Evolutionary conservation across 2,888 invertebrate genomes (phyloP).

Genomic region (Lycia hirtaria): DNA sequence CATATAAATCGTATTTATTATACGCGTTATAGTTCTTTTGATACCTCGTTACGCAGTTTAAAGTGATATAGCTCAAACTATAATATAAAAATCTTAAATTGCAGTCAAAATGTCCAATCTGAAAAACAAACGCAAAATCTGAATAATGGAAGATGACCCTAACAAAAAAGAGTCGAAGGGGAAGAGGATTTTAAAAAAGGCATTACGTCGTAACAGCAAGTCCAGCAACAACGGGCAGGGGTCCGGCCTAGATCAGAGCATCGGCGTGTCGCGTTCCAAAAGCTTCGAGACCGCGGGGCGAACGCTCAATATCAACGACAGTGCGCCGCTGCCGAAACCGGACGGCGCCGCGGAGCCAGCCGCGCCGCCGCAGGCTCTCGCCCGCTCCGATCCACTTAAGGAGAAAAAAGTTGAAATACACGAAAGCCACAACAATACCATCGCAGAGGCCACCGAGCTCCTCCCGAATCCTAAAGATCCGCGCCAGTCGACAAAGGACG

Average conservation of each 20-base stretch:
- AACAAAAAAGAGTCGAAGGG: slow-evolving; percentile 80
- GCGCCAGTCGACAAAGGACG: slow-evolving; percentile 47
- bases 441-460: slow-evolving; percentile 47
- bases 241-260: slow-evolving; percentile 56
- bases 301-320: slow-evolving; percentile 62
- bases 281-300: slow-evolving; percentile 66
- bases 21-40: background rate
- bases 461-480: slow-evolving; percentile 39
- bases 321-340: slow-evolving; percentile 62
- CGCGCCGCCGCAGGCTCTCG: slow-evolving; percentile 26
- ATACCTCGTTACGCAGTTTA: background rate
- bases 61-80: background rate
- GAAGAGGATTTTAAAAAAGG: slow-evolving; percentile 78
- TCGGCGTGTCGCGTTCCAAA: slow-evolving; percentile 64
- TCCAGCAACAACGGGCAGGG: slow-evolving; percentile 65
- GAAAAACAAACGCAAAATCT: slow-evolving; percentile 49
- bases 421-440: slow-evolving; percentile 59
- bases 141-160: slow-evolving; percentile 83
- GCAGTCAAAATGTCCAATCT: slow-evolving; percentile 70
- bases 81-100: slow-evolving; percentile 45
- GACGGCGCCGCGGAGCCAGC: slow-evolving; percentile 62
- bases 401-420: slow-evolving; percentile 64
- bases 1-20: background rate
- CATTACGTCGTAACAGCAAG: slow-evolving; percentile 73
- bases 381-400: slow-evolving; percentile 41